Evolutionary conservation across 2,888 invertebrate species (phyloP).

Genomic region (Rotaria macrura): DNA sequence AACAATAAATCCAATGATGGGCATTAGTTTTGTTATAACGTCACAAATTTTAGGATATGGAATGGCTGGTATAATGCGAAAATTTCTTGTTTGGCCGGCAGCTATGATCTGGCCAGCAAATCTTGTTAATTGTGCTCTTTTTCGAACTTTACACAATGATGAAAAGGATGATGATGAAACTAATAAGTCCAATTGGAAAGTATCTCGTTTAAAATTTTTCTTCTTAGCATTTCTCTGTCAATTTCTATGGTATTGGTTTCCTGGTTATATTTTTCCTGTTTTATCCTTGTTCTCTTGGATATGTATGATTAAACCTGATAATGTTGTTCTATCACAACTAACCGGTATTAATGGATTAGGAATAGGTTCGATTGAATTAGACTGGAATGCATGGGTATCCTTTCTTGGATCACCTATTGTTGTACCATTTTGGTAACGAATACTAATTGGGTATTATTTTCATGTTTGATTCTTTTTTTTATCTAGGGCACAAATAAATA

Average conservation of each 20-base stretch:
- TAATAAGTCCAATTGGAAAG: background rate
- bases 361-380: background rate
- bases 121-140: conserved; percentile 6
- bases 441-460: background rate
- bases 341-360: background rate
- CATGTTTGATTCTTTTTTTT: background rate
- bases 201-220: background rate
- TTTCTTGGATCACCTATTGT: background rate
- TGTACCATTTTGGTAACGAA: background rate
- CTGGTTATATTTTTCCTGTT: background rate
- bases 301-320: background rate
- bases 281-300: background rate
- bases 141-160: background rate
- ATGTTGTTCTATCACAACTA: background rate
- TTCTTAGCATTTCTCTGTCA: background rate
- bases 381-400: conserved; percentile 1
- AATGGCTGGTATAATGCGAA: conserved; percentile 6
- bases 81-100: background rate
- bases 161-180: background rate
- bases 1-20: background rate
- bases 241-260: conserved; percentile 7
- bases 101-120: conserved; percentile 10
- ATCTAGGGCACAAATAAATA: background rate
- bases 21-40: background rate
- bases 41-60: background rate